These are phyloP conservation scores for Amorpha juglandis DNA, from an alignment of 2,888 invertebrate species.

Conservation along the genomic window DNA sequence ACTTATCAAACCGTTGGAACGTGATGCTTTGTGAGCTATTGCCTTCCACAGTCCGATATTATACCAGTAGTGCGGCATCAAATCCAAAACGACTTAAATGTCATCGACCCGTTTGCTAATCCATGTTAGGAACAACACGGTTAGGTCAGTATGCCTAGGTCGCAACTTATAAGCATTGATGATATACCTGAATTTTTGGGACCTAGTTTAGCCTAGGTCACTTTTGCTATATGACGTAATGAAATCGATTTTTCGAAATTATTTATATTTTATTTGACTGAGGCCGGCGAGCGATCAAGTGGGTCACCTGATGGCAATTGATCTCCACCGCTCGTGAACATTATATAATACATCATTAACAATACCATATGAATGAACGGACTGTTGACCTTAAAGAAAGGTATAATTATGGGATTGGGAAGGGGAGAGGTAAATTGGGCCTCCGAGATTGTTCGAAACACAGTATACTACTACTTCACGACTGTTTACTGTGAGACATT, in stretches of 20 bases:
- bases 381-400: no score
- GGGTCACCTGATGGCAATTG: no score
- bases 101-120: conserved; percentile 5
- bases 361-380: no score
- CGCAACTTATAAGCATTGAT: conserved; percentile 16
- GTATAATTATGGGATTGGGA: no score
- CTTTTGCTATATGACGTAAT: background rate
- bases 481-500: no score
- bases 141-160: conserved; percentile 22
- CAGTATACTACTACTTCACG: no score
- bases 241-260: background rate
- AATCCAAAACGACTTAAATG: background rate
- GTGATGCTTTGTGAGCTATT: background rate
- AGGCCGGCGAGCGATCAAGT: no score
- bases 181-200: background rate
- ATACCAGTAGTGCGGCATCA: background rate
- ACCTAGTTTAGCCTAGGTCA: background rate
- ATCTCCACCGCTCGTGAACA: no score
- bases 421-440: no score
- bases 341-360: no score
- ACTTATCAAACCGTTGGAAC: background rate
- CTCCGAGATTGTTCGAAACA: no score
- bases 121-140: background rate
- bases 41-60: background rate
- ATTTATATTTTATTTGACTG: no score